Conservation (phyloP, 2,888 invertebrate genomes). For the Syrista parreyssii region DNA sequence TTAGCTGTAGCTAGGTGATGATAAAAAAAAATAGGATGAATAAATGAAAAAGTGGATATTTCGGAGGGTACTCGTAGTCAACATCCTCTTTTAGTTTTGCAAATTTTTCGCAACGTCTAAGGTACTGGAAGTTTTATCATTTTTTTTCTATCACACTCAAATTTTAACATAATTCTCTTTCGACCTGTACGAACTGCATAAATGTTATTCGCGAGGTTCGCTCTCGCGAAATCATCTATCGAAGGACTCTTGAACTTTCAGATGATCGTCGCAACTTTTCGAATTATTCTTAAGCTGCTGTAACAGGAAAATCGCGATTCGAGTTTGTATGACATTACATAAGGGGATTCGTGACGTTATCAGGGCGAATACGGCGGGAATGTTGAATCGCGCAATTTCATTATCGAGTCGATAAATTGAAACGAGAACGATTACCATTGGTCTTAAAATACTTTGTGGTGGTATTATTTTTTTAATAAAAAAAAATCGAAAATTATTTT, state of each 20-base stretch:
- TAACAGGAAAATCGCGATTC: not conserved
- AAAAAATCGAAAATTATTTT: too few species aligned
- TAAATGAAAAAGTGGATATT: not conserved
- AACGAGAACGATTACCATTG: not conserved
- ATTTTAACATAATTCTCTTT: not conserved
- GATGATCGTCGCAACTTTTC: not conserved
- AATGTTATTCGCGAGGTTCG: not conserved
- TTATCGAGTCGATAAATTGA: not conserved
- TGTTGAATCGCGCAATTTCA: not conserved
- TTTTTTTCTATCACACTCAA: not conserved
- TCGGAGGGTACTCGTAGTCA: not conserved
- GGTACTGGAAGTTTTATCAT: not conserved
- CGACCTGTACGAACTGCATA: not conserved
- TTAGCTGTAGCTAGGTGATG: not conserved
- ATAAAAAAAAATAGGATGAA: not conserved
- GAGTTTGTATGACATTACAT: not conserved
- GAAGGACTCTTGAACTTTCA: not conserved
- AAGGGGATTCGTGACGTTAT: not conserved
- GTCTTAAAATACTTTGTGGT: not conserved
- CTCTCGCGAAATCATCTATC: not conserved
- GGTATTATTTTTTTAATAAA: not conserved
- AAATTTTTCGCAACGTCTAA: not conserved
- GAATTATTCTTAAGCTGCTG: not conserved
- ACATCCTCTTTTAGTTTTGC: not conserved
- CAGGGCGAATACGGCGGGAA: not conserved